phyloP scores from a whole-genome alignment of 2,797 vertebrate genomes.

The Gymnothorax javanicus region DNA sequence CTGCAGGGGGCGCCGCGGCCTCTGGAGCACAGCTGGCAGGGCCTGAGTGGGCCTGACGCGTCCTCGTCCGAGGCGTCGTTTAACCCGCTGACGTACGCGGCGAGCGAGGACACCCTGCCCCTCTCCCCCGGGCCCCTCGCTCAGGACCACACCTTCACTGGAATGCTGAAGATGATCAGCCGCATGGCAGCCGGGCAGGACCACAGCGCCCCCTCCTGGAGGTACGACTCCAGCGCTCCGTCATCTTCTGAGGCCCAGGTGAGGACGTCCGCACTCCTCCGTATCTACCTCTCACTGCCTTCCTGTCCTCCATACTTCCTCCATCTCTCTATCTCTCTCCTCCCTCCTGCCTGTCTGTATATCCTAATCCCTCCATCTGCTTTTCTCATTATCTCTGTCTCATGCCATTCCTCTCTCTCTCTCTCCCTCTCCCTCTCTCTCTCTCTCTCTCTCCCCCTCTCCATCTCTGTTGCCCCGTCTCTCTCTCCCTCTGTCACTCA shows the following conservation, averaged over 20 bases:
- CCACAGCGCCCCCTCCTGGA: slow-evolving; percentile 60
- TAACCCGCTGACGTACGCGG: slow-evolving; percentile 78
- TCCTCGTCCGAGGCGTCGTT: slow-evolving; percentile 72
- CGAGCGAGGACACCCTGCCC: slow-evolving; percentile 53
- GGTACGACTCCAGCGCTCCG: slow-evolving; percentile 2
- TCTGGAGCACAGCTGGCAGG: slow-evolving; percentile 21
- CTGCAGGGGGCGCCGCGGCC: slow-evolving; percentile 42
- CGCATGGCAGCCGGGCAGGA: slow-evolving; percentile 68
- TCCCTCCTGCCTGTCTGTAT: not conserved
- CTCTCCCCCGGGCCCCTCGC: not conserved
- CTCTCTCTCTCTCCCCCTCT: not conserved
- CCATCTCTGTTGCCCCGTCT: not conserved
- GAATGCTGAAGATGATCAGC: slow-evolving; percentile 74
- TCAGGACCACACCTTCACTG: slow-evolving; percentile 61
- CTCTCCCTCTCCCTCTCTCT: not conserved
- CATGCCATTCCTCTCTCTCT: not conserved
- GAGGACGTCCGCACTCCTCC: not conserved
- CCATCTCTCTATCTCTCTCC: not conserved
- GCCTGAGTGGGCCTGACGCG: slow-evolving; percentile 50
- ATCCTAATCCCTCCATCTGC: not conserved
- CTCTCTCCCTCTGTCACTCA: not conserved
- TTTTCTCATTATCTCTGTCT: not conserved
- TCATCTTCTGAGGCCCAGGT: not conserved
- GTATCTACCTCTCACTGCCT: not conserved
- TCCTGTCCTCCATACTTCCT: not conserved